phyloP scores from a whole-genome alignment of 2,888 invertebrate genomes.

The Maniola hyperantus region DNA sequence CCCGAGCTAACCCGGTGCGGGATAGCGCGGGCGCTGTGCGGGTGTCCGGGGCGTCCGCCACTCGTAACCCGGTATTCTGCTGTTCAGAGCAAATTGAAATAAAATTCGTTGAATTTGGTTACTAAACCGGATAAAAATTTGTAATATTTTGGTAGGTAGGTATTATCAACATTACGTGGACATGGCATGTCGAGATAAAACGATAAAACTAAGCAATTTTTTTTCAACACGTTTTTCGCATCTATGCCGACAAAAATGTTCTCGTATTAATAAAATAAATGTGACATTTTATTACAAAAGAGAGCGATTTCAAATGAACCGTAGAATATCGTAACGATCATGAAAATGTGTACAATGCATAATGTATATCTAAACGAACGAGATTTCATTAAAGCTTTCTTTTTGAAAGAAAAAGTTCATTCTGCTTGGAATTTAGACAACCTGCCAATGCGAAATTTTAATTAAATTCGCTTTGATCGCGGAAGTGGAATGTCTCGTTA shows the following conservation, averaged over 20 bases:
- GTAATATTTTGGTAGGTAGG: background rate
- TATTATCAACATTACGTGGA: slow-evolving; percentile 1
- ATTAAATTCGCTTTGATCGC: slow-evolving; percentile 79
- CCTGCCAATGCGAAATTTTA: slow-evolving; percentile 74
- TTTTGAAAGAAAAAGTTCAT: slow-evolving; percentile 59
- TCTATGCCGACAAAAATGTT: slow-evolving; percentile 10
- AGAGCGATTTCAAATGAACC: slow-evolving; percentile 22
- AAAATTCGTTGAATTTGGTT: too few relatives aligned
- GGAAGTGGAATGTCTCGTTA: slow-evolving; percentile 70
- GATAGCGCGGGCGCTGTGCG: too few relatives aligned
- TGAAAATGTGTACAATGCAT: slow-evolving; percentile 25
- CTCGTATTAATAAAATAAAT: slow-evolving; percentile 11
- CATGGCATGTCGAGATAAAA: slow-evolving; percentile 2
- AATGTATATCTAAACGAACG: slow-evolving; percentile 47
- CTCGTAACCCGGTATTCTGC: too few relatives aligned
- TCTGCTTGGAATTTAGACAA: slow-evolving; percentile 75
- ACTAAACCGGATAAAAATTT: background rate
- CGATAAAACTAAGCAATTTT: slow-evolving; percentile 9
- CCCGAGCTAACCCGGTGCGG: too few relatives aligned
- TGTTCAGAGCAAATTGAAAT: too few relatives aligned
- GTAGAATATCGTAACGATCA: slow-evolving; percentile 23
- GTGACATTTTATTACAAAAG: slow-evolving; percentile 48
- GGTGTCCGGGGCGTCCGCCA: too few relatives aligned
- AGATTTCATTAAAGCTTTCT: slow-evolving; percentile 68
- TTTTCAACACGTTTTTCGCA: slow-evolving; percentile 14